Conservation (phyloP, 2,113 vertebrate genomes). For the Verasper variegatus region DNA sequence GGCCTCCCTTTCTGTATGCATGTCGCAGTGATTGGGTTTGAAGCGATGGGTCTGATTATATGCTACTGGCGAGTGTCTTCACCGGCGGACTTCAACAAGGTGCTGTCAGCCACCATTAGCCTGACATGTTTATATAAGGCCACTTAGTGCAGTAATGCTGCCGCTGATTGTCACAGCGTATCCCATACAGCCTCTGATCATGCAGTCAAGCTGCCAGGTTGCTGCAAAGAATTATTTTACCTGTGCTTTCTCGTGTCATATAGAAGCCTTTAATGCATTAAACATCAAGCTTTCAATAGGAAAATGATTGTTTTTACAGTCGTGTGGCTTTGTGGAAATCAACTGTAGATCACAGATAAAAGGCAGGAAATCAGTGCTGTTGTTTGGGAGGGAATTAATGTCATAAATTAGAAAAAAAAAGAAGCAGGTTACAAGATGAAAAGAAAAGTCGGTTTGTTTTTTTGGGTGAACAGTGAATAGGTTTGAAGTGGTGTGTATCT, state of each 20-base stretch:
- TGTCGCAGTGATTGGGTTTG: constrained; percentile 23
- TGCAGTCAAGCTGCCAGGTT: constrained; percentile 12
- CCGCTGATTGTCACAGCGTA: constrained; percentile 25
- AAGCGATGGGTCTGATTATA: constrained; percentile 13
- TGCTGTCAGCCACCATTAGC: constrained; percentile 56
- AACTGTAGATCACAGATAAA: constrained; percentile 2
- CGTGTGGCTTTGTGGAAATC: background rate
- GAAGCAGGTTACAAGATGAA: background rate
- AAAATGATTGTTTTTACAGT: background rate
- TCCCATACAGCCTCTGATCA: constrained; percentile 18
- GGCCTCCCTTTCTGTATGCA: background rate
- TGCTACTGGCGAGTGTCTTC: constrained; percentile 27
- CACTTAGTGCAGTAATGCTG: constrained; percentile 40
- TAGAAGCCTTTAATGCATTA: background rate
- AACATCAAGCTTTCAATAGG: background rate
- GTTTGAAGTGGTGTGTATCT: constrained; percentile 3
- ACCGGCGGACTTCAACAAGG: background rate
- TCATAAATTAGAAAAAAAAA: background rate
- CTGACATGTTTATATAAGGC: constrained; percentile 48
- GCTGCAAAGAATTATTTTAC: background rate
- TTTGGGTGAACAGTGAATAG: background rate
- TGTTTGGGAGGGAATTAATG: background rate
- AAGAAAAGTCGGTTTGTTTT: background rate
- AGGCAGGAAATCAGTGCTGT: background rate
- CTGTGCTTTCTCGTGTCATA: background rate